Evolutionary conservation across 2,888 invertebrate genomes (phyloP).

Genomic region (Halictus ligatus): DNA sequence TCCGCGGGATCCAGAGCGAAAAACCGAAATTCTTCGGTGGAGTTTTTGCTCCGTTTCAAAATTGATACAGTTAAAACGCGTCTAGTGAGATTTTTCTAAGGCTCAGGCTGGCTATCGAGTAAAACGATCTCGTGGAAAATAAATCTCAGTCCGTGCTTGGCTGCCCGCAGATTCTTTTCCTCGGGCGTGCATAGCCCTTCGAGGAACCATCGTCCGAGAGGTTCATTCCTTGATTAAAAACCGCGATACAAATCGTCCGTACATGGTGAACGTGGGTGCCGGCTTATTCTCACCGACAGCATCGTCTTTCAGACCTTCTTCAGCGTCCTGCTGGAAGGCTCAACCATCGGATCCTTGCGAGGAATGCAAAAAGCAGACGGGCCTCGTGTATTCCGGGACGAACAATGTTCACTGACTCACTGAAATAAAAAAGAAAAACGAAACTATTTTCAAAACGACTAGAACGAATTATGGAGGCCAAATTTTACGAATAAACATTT

Average conservation of each 20-base stretch:
- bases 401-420: not conserved
- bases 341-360: not conserved
- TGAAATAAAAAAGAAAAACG: not conserved
- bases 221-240: conserved; percentile 56
- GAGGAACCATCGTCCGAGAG: conserved; percentile 21
- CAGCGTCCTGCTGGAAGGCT: conserved; percentile 14
- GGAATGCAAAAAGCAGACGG: not conserved
- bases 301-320: conserved; percentile 36
- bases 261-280: conserved; percentile 51
- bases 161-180: conserved; percentile 41
- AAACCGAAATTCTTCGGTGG: not conserved
- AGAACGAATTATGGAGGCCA: not conserved
- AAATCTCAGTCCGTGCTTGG: conserved; percentile 44
- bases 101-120: conserved; percentile 21
- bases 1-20: not conserved
- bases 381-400: not conserved
- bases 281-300: conserved; percentile 55
- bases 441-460: not conserved
- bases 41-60: not conserved
- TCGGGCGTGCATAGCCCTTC: conserved; percentile 12
- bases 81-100: conserved; percentile 27
- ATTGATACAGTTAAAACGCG: conserved; percentile 11
- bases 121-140: conserved; percentile 48
- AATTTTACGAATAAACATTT: not conserved
- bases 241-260: conserved; percentile 59